Evolutionary conservation across 1,140 invertebrate species (phyloP).

Genomic region (Drosophila tristis): DNA sequence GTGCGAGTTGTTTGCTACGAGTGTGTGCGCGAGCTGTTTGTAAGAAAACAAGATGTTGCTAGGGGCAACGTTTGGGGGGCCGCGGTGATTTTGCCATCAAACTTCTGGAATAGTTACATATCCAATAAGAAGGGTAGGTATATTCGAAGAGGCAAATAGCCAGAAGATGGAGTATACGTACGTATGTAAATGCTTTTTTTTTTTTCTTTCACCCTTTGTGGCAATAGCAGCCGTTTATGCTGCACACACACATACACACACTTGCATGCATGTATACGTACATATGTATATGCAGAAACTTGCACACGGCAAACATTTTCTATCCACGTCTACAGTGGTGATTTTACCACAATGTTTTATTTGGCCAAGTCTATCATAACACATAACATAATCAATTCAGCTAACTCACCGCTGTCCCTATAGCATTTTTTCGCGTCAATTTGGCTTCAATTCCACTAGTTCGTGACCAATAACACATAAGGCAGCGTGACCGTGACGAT

Average conservation of each 20-base stretch:
- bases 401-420: conserved; percentile 5
- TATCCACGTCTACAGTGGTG: neutral
- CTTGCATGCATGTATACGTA: neutral
- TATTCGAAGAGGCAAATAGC: conserved; percentile 27
- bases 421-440: conserved; percentile 14
- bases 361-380: neutral
- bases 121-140: neutral
- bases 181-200: conserved; percentile 4
- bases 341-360: neutral
- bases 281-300: neutral
- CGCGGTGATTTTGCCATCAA: neutral
- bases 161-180: neutral
- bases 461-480: no score
- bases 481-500: no score
- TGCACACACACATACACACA: conserved; percentile 22
- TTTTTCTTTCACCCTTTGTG: conserved; percentile 62
- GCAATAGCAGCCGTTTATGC: conserved; percentile 34
- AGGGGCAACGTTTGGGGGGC: conserved; percentile 23
- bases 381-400: no score
- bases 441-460: no score
- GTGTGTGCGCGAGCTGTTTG: conserved; percentile 3
- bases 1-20: neutral
- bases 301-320: neutral
- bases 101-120: conserved; percentile 2
- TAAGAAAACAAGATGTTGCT: conserved; percentile 32